Evolutionary conservation across 2,797 vertebrate genomes (phyloP).

Genomic region (Takifugu ocellatus): DNA sequence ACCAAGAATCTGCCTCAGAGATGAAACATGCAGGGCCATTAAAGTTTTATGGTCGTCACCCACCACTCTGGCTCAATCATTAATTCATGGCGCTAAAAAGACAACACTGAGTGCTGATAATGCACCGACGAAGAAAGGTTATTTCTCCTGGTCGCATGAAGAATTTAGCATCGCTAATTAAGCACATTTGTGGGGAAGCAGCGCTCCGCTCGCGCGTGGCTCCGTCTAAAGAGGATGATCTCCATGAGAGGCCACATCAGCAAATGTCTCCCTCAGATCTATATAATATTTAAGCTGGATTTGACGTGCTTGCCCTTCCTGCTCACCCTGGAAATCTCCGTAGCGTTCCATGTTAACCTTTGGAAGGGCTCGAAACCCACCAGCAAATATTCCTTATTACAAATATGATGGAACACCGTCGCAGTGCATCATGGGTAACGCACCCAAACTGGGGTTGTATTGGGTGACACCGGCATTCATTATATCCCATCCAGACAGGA

Average conservation of each 20-base stretch:
- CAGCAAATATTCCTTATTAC: too few species aligned
- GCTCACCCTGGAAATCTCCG: not conserved
- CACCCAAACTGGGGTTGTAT: too few species aligned
- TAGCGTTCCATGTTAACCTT: not conserved
- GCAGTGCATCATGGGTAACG: too few species aligned
- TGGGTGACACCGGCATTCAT: too few species aligned
- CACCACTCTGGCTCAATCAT: conserved; percentile 55
- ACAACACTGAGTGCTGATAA: conserved; percentile 17
- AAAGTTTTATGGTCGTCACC: conserved; percentile 63
- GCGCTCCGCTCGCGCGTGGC: not conserved
- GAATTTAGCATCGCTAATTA: not conserved
- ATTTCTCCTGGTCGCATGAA: conserved; percentile 1
- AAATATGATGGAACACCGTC: too few species aligned
- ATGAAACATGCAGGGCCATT: conserved; percentile 59
- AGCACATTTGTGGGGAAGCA: not conserved
- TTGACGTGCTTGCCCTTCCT: not conserved
- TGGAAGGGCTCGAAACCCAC: not conserved
- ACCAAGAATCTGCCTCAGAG: conserved; percentile 51
- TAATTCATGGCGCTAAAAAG: conserved; percentile 61
- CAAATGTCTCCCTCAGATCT: not conserved
- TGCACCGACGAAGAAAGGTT: not conserved
- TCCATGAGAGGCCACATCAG: not conserved
- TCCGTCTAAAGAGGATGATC: not conserved
- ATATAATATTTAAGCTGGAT: not conserved
- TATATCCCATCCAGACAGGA: too few species aligned